Percentiles rank a stretch among this genome's conserved stretches.
These are phyloP conservation scores for Helicorthomorpha holstii DNA, from an alignment of 1,140 invertebrate genomes.

Conservation along the genomic window DNA sequence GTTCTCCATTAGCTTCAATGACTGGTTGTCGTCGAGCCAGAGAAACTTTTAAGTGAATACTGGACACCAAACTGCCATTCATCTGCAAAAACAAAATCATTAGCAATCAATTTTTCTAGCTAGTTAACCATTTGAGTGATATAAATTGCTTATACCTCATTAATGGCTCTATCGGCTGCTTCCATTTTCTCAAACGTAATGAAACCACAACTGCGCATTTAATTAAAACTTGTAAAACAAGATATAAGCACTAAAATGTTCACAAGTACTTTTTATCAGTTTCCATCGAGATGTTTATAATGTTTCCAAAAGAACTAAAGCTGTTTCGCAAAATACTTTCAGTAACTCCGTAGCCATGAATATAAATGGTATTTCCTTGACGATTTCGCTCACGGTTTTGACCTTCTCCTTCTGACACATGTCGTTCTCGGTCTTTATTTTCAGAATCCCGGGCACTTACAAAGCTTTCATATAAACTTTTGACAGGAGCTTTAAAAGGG, in stretches of 20 bases:
- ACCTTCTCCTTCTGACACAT: slow-evolving; percentile 33
- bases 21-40: slow-evolving; percentile 63
- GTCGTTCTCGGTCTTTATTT: slow-evolving; percentile 28
- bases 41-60: slow-evolving; percentile 60
- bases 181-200: slow-evolving; percentile 83
- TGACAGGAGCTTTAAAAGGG: slow-evolving; percentile 14
- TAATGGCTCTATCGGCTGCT: slow-evolving; percentile 65
- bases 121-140: background rate
- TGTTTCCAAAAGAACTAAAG: slow-evolving; percentile 57
- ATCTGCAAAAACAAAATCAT: slow-evolving; percentile 29
- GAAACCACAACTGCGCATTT: slow-evolving; percentile 60
- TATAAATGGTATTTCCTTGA: slow-evolving; percentile 69
- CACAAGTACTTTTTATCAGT: slow-evolving; percentile 56
- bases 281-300: slow-evolving; percentile 78
- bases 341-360: slow-evolving; percentile 57
- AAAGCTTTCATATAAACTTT: slow-evolving; percentile 80
- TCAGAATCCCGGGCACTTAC: slow-evolving; percentile 50
- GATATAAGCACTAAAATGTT: too few species aligned
- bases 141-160: slow-evolving; percentile 35
- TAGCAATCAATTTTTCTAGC: background rate
- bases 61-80: slow-evolving; percentile 60
- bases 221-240: too few species aligned
- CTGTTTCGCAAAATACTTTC: slow-evolving; percentile 65
- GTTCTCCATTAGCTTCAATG: slow-evolving; percentile 58
- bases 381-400: slow-evolving; percentile 42